A percentile compares a stretch with the other conserved stretches of the same genome.
These are phyloP conservation scores for Amblyjoppa fuscipennis DNA, from an alignment of 2,888 invertebrate genomes.

Conservation along the genomic window DNA sequence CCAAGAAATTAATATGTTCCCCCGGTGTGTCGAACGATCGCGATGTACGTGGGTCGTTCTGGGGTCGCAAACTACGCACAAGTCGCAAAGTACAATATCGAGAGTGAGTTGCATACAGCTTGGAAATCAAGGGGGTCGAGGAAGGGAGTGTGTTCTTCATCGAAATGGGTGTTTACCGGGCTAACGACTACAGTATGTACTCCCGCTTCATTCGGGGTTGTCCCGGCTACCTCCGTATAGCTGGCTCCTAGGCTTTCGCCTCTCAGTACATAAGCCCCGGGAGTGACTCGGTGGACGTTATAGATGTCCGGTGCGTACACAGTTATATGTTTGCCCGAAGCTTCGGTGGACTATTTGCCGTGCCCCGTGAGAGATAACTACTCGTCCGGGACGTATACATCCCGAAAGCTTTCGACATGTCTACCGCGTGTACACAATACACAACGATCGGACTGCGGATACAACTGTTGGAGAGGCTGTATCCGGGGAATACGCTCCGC, in stretches of 20 bases:
- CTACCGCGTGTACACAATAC: neutral
- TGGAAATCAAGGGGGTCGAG: neutral
- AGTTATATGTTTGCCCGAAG: constrained; percentile 26
- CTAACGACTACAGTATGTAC: constrained; percentile 47
- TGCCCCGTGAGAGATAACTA: neutral
- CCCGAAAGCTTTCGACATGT: constrained; percentile 30
- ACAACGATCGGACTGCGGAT: constrained; percentile 20
- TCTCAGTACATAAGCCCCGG: constrained; percentile 37
- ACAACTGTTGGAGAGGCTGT: constrained; percentile 18
- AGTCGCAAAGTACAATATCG: constrained; percentile 33
- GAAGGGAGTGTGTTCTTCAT: constrained; percentile 9
- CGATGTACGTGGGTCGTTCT: constrained; percentile 10
- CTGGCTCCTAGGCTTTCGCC: constrained; percentile 15
- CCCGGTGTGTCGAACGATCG: constrained; percentile 8
- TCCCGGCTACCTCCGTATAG: constrained; percentile 3
- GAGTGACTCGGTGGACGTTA: constrained; percentile 3
- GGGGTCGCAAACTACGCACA: constrained; percentile 34
- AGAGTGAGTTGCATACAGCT: constrained; percentile 27
- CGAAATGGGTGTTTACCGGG: constrained; percentile 43
- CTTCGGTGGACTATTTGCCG: constrained; percentile 25
- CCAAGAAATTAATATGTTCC: constrained; percentile 27
- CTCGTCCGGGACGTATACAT: neutral
- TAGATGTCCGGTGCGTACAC: constrained; percentile 18
- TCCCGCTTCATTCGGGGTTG: neutral
- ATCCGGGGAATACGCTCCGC: constrained; percentile 19